Percentiles rank a stretch among this genome's conserved stretches.
Evolutionary conservation across 2,888 invertebrate genomes (phyloP).

Genomic region (Drosophila koepferae): DNA sequence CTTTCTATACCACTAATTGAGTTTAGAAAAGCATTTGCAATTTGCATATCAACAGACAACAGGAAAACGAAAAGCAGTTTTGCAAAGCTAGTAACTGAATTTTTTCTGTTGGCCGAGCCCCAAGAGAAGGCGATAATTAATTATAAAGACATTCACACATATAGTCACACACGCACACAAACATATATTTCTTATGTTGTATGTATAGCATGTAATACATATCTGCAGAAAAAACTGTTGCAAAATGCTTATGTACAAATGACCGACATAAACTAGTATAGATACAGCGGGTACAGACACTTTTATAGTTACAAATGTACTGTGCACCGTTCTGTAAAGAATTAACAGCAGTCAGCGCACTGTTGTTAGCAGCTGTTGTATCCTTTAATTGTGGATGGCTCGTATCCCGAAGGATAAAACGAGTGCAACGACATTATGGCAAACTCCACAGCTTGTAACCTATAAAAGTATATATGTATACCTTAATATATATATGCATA

Average conservation of each 20-base stretch:
- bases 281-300: constrained; percentile 33
- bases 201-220: neutral
- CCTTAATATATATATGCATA: neutral
- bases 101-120: constrained; percentile 52
- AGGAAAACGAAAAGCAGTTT: constrained; percentile 15
- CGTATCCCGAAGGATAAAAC: constrained; percentile 63
- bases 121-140: constrained; percentile 48
- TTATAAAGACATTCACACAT: constrained; percentile 30
- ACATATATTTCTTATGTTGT: neutral
- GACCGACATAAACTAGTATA: constrained; percentile 49
- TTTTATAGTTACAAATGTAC: constrained; percentile 18
- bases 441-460: constrained; percentile 67
- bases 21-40: neutral
- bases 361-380: constrained; percentile 51
- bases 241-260: constrained; percentile 18
- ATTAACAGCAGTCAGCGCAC: constrained; percentile 28
- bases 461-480: constrained; percentile 41
- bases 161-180: neutral
- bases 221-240: constrained; percentile 8
- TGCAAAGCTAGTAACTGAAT: constrained; percentile 19
- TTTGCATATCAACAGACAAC: constrained; percentile 36
- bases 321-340: constrained; percentile 7
- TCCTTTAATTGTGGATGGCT: constrained; percentile 4
- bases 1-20: constrained; percentile 1
- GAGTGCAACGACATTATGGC: constrained; percentile 66